Conservation (phyloP, 2,888 invertebrate species). For the Cantharis flavilabris region DNA sequence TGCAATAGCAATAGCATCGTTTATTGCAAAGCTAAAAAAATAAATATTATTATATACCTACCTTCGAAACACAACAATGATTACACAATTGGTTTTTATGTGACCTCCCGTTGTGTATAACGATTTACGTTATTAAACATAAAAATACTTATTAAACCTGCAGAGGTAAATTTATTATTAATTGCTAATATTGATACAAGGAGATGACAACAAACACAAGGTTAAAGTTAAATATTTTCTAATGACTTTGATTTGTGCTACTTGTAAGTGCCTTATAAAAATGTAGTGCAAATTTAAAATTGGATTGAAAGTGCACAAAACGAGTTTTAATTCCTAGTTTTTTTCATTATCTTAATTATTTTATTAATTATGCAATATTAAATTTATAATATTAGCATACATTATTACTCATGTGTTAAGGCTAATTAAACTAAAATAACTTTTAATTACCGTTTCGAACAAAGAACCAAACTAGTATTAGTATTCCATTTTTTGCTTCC, state of each 20-base stretch:
- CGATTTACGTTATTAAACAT: neutral
- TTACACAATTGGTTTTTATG: neutral
- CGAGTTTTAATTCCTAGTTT: neutral
- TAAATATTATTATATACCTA: neutral
- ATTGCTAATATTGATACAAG: conserved; percentile 12
- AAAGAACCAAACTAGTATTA: neutral
- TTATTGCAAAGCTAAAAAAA: neutral
- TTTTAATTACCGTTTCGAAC: neutral
- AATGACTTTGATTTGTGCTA: neutral
- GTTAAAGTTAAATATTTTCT: neutral
- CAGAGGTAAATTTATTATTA: neutral
- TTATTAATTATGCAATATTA: neutral
- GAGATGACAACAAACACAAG: conserved; percentile 6
- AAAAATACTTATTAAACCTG: conserved; percentile 12
- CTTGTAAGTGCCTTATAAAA: neutral
- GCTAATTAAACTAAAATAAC: neutral
- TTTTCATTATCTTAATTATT: neutral
- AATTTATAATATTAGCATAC: neutral
- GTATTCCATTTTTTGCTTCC: neutral
- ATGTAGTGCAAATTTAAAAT: neutral
- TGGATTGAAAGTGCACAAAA: neutral
- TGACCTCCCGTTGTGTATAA: conserved; percentile 4
- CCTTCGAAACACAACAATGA: neutral
- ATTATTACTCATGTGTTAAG: neutral
- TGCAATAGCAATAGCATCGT: neutral